Conservation (phyloP, 2,113 vertebrate genomes). For the Xenus cinereus region DNA sequence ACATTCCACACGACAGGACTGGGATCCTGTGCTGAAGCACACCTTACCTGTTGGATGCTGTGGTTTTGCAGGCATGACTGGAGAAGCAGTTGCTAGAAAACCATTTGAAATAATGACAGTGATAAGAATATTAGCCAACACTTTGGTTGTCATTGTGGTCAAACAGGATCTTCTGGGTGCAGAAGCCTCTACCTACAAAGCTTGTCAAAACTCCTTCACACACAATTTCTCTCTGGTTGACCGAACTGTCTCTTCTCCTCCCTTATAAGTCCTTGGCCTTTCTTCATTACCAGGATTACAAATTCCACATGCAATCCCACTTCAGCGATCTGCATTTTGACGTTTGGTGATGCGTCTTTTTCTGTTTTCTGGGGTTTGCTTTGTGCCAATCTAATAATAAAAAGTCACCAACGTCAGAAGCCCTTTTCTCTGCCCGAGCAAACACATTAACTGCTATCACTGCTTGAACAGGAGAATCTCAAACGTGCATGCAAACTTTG, state of each 20-base stretch:
- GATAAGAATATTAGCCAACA: background rate
- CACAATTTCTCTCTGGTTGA: background rate
- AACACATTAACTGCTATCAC: slow-evolving; percentile 27
- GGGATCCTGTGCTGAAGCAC: background rate
- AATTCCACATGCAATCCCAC: background rate
- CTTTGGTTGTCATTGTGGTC: background rate
- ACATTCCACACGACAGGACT: background rate
- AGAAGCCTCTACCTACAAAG: background rate
- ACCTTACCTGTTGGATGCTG: background rate
- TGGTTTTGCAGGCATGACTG: background rate
- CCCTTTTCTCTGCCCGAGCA: slow-evolving; percentile 10
- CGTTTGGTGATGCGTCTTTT: background rate
- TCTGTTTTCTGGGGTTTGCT: background rate
- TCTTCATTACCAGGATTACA: background rate
- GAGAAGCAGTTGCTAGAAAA: background rate
- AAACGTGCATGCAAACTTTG: background rate
- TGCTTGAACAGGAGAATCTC: slow-evolving; percentile 13
- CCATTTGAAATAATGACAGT: background rate
- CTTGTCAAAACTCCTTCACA: background rate
- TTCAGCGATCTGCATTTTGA: slow-evolving; percentile 12
- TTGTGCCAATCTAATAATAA: background rate
- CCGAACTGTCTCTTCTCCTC: background rate
- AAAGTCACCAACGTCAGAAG: background rate
- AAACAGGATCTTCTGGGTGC: background rate
- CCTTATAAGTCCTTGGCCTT: slow-evolving; percentile 26